phyloP scores from a whole-genome alignment of 2,113 vertebrate genomes.

The Tetraodon nigroviridis region DNA sequence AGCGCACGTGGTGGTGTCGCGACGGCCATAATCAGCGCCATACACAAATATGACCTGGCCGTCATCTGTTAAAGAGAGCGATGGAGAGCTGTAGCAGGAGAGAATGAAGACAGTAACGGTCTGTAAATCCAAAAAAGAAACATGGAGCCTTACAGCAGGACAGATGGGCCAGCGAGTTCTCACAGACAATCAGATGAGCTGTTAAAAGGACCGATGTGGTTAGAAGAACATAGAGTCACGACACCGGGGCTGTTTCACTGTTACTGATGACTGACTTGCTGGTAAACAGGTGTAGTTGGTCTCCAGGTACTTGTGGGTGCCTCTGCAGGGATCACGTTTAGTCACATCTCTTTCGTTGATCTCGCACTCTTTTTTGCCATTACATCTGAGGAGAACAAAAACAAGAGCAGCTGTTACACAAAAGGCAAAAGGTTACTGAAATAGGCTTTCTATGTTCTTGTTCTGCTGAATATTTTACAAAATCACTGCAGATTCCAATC shows the following conservation, averaged over 20 bases:
- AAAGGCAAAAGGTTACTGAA: neutral
- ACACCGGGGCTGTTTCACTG: neutral
- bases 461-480: too few species aligned
- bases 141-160: slow-evolving; percentile 38
- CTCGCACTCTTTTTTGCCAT: slow-evolving; percentile 47
- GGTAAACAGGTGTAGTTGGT: slow-evolving; percentile 41
- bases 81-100: neutral
- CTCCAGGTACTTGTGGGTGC: slow-evolving; percentile 43
- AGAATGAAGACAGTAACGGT: neutral
- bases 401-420: neutral
- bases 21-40: slow-evolving; percentile 47
- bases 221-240: neutral
- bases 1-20: slow-evolving; percentile 41
- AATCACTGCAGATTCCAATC: too few species aligned
- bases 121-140: neutral
- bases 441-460: neutral
- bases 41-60: slow-evolving; percentile 34
- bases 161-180: slow-evolving; percentile 23
- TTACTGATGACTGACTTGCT: slow-evolving; percentile 35
- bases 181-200: slow-evolving; percentile 22
- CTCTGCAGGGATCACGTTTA: slow-evolving; percentile 6
- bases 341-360: neutral
- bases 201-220: slow-evolving; percentile 12
- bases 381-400: slow-evolving; percentile 31
- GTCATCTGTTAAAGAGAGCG: slow-evolving; percentile 5